phyloP scores from a whole-genome alignment of 2,888 invertebrate genomes.

The Hedychridium roseum region DNA sequence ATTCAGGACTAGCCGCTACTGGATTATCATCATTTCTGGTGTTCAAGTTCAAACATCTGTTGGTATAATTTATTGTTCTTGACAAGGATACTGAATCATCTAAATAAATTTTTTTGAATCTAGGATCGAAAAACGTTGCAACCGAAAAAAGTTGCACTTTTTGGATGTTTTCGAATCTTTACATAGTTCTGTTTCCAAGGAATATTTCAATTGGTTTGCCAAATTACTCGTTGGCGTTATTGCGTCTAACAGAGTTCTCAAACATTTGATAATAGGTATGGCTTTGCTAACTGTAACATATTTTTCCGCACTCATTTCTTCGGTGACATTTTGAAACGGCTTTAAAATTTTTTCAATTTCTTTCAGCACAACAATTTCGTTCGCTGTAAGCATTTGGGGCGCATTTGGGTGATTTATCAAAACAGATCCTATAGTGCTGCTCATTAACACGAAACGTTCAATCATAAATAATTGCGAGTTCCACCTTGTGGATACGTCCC shows the following conservation, averaged over 20 bases:
- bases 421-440: not conserved
- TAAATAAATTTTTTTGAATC: slow-evolving; percentile 35
- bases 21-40: not conserved
- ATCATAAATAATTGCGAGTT: slow-evolving; percentile 32
- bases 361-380: slow-evolving; percentile 39
- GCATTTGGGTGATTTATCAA: slow-evolving; percentile 30
- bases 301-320: slow-evolving; percentile 46
- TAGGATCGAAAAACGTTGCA: slow-evolving; percentile 32
- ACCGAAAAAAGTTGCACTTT: slow-evolving; percentile 12
- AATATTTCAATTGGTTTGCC: slow-evolving; percentile 23
- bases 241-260: not conserved
- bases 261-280: slow-evolving; percentile 41
- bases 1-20: not conserved
- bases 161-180: slow-evolving; percentile 33
- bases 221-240: slow-evolving; percentile 31
- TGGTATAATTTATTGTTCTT: slow-evolving; percentile 2
- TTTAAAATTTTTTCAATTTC: slow-evolving; percentile 39
- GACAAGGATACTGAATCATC: slow-evolving; percentile 29
- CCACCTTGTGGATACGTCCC: slow-evolving; percentile 47
- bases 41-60: not conserved
- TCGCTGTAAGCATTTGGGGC: slow-evolving; percentile 44
- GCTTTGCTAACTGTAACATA: slow-evolving; percentile 44
- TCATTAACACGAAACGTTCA: slow-evolving; percentile 16
- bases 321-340: slow-evolving; percentile 44
- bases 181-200: not conserved